These are phyloP conservation scores for Aphrocallistes beatrix DNA, from an alignment of 37 sponge, comb jelly and placozoan genomes.

Conservation along the genomic window DNA sequence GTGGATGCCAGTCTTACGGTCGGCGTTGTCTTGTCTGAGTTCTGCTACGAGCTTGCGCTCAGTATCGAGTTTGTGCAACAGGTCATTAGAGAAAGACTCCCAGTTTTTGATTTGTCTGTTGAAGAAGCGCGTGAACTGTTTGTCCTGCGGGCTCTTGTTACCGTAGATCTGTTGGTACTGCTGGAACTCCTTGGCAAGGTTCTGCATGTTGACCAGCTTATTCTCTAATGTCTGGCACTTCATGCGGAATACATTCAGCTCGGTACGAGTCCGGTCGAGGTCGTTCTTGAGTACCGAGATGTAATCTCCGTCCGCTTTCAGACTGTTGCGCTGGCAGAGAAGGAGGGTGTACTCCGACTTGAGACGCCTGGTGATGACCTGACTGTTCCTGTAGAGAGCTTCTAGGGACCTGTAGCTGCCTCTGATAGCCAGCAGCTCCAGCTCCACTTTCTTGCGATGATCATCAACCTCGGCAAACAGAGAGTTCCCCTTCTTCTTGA, in stretches of 20 bases:
- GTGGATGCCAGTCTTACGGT: background rate
- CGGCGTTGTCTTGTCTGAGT: background rate
- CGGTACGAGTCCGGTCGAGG: background rate
- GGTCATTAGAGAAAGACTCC: background rate
- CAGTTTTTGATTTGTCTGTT: background rate
- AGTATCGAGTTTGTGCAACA: background rate
- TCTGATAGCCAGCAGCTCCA: background rate
- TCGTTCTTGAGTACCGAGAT: background rate
- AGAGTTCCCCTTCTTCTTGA: slow-evolving; percentile 13
- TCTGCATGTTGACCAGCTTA: background rate
- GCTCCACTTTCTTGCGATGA: background rate
- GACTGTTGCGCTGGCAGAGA: background rate
- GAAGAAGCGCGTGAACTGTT: background rate
- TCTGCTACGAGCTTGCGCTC: background rate
- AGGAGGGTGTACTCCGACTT: slow-evolving; percentile 3
- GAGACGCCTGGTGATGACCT: background rate
- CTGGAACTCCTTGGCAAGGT: background rate
- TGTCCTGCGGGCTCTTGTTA: background rate
- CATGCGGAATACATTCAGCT: background rate
- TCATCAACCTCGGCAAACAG: slow-evolving; percentile 11
- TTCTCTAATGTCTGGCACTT: background rate
- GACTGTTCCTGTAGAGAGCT: background rate
- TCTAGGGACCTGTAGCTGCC: background rate
- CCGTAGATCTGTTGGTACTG: background rate
- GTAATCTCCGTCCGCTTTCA: slow-evolving; percentile 1